These are phyloP conservation scores for Aradus depressus DNA, from an alignment of 2,888 invertebrate genomes.

Conservation along the genomic window DNA sequence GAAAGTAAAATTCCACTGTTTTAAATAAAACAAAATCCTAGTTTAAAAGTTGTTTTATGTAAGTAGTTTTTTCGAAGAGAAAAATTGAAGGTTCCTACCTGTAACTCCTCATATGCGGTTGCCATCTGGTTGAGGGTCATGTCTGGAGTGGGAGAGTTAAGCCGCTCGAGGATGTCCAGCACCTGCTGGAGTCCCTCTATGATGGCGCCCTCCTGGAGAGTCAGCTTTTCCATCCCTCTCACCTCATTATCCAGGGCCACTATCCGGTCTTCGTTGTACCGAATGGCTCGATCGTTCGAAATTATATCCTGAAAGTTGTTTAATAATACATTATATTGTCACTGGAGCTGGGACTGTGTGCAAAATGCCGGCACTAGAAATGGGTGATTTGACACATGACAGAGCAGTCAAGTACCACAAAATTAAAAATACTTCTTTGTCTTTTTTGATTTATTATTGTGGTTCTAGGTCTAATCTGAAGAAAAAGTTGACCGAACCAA, in stretches of 20 bases:
- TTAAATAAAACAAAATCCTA: background rate
- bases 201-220: constrained; percentile 60
- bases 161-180: constrained; percentile 51
- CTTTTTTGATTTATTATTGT: too few species aligned
- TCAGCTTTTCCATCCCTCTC: constrained; percentile 51
- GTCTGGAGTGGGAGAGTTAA: constrained; percentile 34
- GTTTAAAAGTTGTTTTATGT: background rate
- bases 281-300: constrained; percentile 63
- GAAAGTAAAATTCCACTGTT: background rate
- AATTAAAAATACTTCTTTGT: too few species aligned
- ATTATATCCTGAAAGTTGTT: constrained; percentile 67
- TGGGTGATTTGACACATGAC: too few species aligned
- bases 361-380: background rate
- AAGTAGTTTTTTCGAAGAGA: background rate
- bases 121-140: constrained; percentile 47
- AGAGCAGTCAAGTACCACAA: too few species aligned
- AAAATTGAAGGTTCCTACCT: constrained; percentile 35
- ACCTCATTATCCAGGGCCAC: constrained; percentile 70
- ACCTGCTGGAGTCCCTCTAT: constrained; percentile 61
- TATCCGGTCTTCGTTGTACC: constrained; percentile 66
- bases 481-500: too few species aligned
- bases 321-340: too few species aligned
- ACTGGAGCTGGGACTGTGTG: background rate
- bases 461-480: too few species aligned
- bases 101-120: constrained; percentile 45